A percentile compares a stretch with the other conserved stretches of the same genome.
Evolutionary conservation across 2,113 vertebrate species (phyloP).

Genomic region (Istiophorus platypterus): DNA sequence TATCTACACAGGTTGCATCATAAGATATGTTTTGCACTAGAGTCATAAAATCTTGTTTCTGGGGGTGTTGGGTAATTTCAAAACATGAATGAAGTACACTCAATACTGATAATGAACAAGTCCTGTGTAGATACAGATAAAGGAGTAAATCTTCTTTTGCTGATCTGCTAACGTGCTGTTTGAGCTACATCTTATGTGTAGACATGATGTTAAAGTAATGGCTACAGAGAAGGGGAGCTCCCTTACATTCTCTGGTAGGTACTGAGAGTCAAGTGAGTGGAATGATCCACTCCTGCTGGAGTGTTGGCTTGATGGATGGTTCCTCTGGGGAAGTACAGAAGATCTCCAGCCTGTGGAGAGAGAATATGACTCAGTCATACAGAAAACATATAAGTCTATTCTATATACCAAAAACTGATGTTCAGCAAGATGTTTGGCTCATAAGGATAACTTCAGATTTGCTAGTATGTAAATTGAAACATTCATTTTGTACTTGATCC

Average conservation of each 20-base stretch:
- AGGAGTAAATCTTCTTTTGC: background rate
- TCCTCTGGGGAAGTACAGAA: constrained; percentile 94
- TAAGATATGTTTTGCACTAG: no score
- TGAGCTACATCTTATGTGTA: background rate
- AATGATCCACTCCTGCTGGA: constrained; percentile 85
- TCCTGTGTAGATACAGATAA: background rate
- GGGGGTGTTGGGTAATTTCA: no score
- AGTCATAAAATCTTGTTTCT: no score
- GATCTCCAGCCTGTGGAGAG: constrained; percentile 87
- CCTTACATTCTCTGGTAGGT: constrained; percentile 93
- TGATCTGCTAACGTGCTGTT: background rate
- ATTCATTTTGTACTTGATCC: no score
- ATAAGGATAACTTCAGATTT: no score
- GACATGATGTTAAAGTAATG: background rate
- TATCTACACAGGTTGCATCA: no score
- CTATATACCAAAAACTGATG: no score
- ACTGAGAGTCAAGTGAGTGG: constrained; percentile 93
- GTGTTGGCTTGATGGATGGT: constrained; percentile 94
- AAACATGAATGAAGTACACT: background rate
- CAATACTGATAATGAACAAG: background rate
- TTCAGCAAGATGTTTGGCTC: background rate
- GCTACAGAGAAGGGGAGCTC: background rate
- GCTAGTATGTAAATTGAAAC: no score
- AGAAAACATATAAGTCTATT: background rate
- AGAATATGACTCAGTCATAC: background rate